Percentiles rank a stretch among this genome's conserved stretches.
Conservation (phyloP, 2,113 vertebrate species). For the Bagarius yarrelli region DNA sequence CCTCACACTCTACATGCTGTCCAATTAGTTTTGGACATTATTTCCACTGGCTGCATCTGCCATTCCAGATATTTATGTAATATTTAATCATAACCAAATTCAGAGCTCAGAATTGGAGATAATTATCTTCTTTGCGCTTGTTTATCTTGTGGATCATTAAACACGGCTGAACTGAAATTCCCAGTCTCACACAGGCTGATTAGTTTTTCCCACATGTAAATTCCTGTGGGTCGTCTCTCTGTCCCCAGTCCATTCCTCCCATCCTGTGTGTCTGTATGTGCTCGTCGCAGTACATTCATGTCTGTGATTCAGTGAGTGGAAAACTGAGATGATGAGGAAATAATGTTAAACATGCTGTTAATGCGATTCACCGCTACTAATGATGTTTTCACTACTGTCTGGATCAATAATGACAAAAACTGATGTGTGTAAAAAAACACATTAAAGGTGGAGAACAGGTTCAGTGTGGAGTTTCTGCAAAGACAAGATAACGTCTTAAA, state of each 20-base stretch:
- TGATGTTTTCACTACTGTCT: no score
- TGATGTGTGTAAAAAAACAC: no score
- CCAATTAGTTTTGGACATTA: not conserved
- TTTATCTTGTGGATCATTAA: slow-evolving; percentile 13
- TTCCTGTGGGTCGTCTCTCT: slow-evolving; percentile 51
- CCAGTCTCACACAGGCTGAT: slow-evolving; percentile 3
- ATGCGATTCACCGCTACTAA: no score
- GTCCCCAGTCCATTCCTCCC: not conserved
- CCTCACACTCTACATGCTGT: not conserved
- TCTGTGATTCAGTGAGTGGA: slow-evolving; percentile 62
- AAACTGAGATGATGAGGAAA: slow-evolving; percentile 16
- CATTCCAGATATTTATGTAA: not conserved
- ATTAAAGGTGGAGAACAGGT: no score
- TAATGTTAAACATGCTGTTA: no score
- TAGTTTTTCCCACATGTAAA: slow-evolving; percentile 18
- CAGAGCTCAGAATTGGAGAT: not conserved
- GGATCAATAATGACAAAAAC: no score
- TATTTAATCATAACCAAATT: not conserved
- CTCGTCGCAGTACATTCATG: slow-evolving; percentile 69
- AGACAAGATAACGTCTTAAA: no score
- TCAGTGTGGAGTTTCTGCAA: no score
- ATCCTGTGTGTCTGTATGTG: slow-evolving; percentile 56
- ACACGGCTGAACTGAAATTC: not conserved
- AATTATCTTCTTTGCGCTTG: slow-evolving; percentile 1
- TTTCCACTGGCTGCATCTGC: not conserved